Conservation (phyloP, 2,888 invertebrate species). For the Amblyjoppa fuscipennis region DNA sequence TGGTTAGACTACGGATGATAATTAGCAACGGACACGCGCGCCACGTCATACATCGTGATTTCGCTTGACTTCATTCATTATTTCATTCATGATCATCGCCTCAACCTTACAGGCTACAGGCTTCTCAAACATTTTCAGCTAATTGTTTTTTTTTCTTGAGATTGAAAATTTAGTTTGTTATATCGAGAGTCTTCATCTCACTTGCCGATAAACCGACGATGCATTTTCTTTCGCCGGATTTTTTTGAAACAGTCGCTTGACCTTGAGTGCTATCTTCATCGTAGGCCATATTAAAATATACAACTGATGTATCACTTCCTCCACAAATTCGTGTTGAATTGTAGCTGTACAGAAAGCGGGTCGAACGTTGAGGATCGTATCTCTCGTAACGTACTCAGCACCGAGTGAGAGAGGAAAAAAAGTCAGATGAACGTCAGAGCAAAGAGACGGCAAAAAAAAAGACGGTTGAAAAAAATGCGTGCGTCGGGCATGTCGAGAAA, state of each 20-base stretch:
- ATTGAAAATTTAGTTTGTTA: not conserved
- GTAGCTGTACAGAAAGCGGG: not conserved
- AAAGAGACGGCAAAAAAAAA: conserved; percentile 67
- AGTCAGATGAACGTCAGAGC: conserved; percentile 58
- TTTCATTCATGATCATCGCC: conserved; percentile 64
- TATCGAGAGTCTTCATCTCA: not conserved
- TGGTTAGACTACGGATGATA: conserved; percentile 70
- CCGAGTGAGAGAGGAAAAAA: conserved; percentile 66
- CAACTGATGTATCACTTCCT: conserved; percentile 7
- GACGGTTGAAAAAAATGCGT: conserved; percentile 71
- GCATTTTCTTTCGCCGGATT: not conserved
- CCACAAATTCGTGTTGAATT: conserved; percentile 38
- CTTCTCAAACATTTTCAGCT: not conserved
- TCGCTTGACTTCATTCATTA: conserved; percentile 70
- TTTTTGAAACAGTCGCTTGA: conserved; percentile 53
- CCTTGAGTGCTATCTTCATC: conserved; percentile 33
- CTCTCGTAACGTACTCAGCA: conserved; percentile 55
- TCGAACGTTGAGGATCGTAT: conserved; percentile 57
- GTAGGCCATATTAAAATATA: conserved; percentile 32
- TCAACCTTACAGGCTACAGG: not conserved
- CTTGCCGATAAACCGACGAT: not conserved
- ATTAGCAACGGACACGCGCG: conserved; percentile 69
- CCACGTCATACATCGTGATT: conserved; percentile 70
- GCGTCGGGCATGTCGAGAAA: conserved; percentile 54
- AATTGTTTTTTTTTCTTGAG: not conserved